Conservation (phyloP, 2,797 vertebrate genomes). For the Pempheris klunzingeri region DNA sequence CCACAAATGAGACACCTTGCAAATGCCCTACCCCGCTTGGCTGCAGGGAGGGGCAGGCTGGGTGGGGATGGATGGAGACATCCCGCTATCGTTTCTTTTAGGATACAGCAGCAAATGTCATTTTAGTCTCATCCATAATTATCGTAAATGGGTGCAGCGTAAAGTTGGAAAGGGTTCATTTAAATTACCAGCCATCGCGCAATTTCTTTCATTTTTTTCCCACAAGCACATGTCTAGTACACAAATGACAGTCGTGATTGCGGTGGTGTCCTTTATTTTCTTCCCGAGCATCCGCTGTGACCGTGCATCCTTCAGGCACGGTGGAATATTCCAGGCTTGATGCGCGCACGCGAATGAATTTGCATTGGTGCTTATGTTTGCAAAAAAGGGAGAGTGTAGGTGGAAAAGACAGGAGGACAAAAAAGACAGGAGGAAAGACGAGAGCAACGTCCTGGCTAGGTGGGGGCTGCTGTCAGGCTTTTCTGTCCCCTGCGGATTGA, state of each 20-base stretch:
- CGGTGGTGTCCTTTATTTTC: too few relatives aligned
- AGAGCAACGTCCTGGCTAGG: conserved; percentile 23
- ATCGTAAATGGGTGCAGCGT: too few relatives aligned
- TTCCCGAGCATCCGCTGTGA: not conserved
- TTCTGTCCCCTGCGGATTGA: conserved; percentile 52
- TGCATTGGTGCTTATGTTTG: conserved; percentile 52
- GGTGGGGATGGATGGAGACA: conserved; percentile 49
- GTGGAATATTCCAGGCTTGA: conserved; percentile 66
- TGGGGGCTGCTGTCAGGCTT: conserved; percentile 41
- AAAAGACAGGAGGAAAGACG: conserved; percentile 35
- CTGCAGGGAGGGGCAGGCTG: conserved; percentile 58
- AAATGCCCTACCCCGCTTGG: not conserved
- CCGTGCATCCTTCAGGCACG: conserved; percentile 38
- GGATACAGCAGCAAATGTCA: not conserved
- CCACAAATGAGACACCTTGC: not conserved
- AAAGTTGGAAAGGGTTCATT: not conserved
- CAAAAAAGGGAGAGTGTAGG: conserved; percentile 21
- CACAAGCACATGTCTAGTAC: not conserved
- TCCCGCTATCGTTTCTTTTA: conserved; percentile 38
- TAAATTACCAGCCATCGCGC: too few relatives aligned
- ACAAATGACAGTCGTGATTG: too few relatives aligned
- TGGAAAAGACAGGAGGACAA: conserved; percentile 32
- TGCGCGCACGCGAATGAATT: conserved; percentile 35
- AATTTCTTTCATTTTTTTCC: too few relatives aligned
- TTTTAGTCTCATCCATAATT: not conserved